Evolutionary conservation across 2,113 vertebrate species (phyloP).

Genomic region (Coregonus clupeaformis): DNA sequence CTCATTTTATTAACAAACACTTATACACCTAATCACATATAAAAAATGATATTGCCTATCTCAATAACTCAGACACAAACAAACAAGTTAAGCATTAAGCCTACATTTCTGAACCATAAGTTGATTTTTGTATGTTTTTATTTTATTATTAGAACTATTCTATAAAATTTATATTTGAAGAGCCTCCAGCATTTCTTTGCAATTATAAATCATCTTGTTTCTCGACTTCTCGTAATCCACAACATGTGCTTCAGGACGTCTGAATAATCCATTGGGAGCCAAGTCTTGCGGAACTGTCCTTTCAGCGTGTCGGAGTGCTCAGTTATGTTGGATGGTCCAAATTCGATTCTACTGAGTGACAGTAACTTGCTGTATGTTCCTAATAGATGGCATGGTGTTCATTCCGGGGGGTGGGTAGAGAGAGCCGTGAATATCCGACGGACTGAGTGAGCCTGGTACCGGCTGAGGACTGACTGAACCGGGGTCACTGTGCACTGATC

Average conservation of each 20-base stretch:
- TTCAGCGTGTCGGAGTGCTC: constrained; percentile 76
- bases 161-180: constrained; percentile 72
- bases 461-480: constrained; percentile 88
- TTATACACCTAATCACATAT: constrained; percentile 61
- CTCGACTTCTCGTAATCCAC: constrained; percentile 48
- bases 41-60: constrained; percentile 70
- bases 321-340: constrained; percentile 59
- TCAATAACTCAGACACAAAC: constrained; percentile 70
- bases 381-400: constrained; percentile 82
- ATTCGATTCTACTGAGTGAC: constrained; percentile 75
- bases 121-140: constrained; percentile 45
- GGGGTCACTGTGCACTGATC: constrained; percentile 89
- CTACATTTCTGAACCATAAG: constrained; percentile 51
- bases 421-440: constrained; percentile 74
- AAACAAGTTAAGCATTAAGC: constrained; percentile 66
- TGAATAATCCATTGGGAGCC: constrained; percentile 45
- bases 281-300: constrained; percentile 53
- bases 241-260: constrained; percentile 46
- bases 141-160: constrained; percentile 71
- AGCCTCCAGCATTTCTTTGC: constrained; percentile 72
- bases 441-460: constrained; percentile 77
- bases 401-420: constrained; percentile 80
- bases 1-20: constrained; percentile 68
- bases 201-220: constrained; percentile 50
- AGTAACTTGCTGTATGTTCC: constrained; percentile 85